A percentile compares a stretch with the other conserved stretches of the same genome.
Evolutionary conservation across 30 jellyfish, hydroid and myxozoan species (phyloP).

Genomic region (Rhopilema esculentum): DNA sequence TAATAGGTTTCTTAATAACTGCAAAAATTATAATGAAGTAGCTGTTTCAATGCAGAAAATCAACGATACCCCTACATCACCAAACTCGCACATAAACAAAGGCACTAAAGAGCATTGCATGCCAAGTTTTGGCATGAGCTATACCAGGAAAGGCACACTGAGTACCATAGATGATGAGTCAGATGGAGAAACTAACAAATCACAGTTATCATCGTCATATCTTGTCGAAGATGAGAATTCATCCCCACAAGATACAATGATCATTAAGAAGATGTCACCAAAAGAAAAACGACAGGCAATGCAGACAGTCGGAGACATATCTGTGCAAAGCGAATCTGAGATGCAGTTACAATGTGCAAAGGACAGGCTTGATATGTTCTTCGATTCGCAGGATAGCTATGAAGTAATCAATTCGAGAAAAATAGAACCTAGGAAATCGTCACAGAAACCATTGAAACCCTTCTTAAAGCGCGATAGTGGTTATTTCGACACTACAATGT

Average conservation of each 20-base stretch:
- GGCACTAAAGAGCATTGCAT: neutral
- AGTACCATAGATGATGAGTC: neutral
- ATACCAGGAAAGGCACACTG: neutral
- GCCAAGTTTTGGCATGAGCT: neutral
- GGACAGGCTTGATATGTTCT: neutral
- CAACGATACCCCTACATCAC: neutral
- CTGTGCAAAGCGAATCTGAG: neutral
- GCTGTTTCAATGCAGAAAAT: neutral
- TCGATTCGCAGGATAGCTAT: neutral
- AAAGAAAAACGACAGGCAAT: neutral
- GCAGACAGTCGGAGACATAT: neutral
- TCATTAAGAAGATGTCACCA: neutral
- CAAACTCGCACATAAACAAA: neutral
- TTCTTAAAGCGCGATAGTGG: conserved; percentile 19
- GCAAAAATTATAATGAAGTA: neutral
- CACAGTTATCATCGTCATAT: neutral
- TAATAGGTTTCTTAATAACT: neutral
- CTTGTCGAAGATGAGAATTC: neutral
- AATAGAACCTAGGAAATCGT: neutral
- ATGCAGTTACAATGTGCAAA: neutral
- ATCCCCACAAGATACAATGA: neutral
- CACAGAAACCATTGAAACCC: neutral
- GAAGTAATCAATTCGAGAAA: neutral
- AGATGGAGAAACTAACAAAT: neutral
- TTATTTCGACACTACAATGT: conserved; percentile 27